Evolutionary conservation across 2,797 vertebrate species (phyloP).

Genomic region (Liasis olivaceus): DNA sequence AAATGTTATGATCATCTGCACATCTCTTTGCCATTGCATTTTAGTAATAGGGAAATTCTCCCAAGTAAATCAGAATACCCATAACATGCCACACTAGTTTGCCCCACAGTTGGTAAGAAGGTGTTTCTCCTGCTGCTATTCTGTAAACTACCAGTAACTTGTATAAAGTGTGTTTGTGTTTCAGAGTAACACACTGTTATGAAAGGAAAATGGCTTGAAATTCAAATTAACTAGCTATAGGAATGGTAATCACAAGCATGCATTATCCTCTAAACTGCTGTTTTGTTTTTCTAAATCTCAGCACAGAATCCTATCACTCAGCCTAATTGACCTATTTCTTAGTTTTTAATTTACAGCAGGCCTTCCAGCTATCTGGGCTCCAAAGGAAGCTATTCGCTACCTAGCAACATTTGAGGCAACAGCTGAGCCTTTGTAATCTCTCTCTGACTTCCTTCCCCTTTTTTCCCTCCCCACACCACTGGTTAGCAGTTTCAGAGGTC

Average conservation of each 20-base stretch:
- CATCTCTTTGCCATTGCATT: not conserved
- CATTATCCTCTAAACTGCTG: not conserved
- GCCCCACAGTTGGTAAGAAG: not conserved
- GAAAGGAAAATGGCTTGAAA: not conserved
- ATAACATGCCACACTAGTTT: too few species aligned
- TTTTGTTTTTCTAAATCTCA: not conserved
- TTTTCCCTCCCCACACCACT: not conserved
- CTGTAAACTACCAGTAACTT: not conserved
- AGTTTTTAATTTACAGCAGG: slow-evolving; percentile 20
- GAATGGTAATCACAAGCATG: not conserved
- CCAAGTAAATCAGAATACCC: not conserved
- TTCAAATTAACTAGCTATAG: not conserved
- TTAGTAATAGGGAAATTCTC: not conserved
- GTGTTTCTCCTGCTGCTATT: not conserved
- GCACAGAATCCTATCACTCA: not conserved
- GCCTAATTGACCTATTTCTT: slow-evolving; percentile 23
- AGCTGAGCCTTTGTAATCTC: not conserved
- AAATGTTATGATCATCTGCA: not conserved
- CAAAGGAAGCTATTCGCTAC: not conserved
- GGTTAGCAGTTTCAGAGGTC: slow-evolving; percentile 35
- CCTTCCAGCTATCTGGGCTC: not conserved
- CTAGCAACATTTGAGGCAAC: slow-evolving; percentile 19
- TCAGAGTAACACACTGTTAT: not conserved
- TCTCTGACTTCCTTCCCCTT: not conserved
- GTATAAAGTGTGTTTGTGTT: not conserved